A percentile compares a stretch with the other conserved stretches of the same genome.
These are phyloP conservation scores for Stichopus horrens DNA, from an alignment of 53 echinoderm and acorn worm genomes.

Conservation along the genomic window DNA sequence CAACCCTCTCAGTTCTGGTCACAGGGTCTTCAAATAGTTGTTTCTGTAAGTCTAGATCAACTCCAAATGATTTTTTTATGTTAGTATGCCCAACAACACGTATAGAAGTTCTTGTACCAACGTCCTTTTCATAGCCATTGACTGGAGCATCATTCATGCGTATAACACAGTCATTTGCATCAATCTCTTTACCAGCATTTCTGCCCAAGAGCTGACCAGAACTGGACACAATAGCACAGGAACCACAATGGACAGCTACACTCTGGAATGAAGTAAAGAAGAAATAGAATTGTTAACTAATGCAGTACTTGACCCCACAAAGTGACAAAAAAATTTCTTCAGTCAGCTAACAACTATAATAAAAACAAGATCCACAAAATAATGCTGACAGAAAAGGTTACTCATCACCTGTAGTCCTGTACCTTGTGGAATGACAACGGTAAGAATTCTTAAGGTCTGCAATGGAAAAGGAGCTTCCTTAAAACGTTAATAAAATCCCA, in stretches of 20 bases:
- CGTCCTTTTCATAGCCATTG: constrained; percentile 81
- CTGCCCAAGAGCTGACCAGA: constrained; percentile 86
- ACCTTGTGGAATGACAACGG: too few relatives aligned
- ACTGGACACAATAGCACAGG: constrained; percentile 93
- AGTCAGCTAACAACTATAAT: too few relatives aligned
- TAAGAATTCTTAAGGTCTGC: too few relatives aligned
- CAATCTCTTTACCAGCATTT: constrained; percentile 77
- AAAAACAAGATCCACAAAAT: too few relatives aligned
- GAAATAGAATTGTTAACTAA: too few relatives aligned
- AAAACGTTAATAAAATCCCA: too few relatives aligned
- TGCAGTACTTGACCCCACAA: too few relatives aligned
- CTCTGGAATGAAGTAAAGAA: constrained; percentile 49
- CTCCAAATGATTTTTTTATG: constrained; percentile 69
- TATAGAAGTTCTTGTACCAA: constrained; percentile 79
- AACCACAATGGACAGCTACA: constrained; percentile 80
- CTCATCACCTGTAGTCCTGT: too few relatives aligned
- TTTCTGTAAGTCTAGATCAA: constrained; percentile 54
- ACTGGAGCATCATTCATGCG: constrained; percentile 98
- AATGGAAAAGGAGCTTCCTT: too few relatives aligned
- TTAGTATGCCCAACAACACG: constrained; percentile 87
- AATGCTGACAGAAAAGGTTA: too few relatives aligned
- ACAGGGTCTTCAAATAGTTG: constrained; percentile 65
- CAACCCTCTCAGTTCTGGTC: constrained; percentile 64
- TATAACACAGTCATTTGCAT: constrained; percentile 88
- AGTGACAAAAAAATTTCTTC: too few relatives aligned